Base-by-base conservation (phyloP, 1,140 invertebrate species). In the Brachionus paranguensis region DNA sequence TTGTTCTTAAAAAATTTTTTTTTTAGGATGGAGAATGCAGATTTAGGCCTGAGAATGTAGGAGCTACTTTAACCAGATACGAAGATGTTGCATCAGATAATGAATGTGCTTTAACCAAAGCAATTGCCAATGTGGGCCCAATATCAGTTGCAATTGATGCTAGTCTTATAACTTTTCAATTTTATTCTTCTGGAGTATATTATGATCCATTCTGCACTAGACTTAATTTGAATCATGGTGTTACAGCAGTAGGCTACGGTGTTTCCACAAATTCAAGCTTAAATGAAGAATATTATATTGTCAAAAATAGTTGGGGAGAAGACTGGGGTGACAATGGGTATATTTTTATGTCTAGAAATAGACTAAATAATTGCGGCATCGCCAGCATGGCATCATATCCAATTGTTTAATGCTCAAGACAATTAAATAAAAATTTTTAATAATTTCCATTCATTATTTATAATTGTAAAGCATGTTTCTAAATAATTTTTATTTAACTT, bases 321-420 rank as follows among this genome's bases (percentile, higher is more conserved):
- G 27, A 41, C 33, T 84, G 83, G 83, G 83, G 83, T 8, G 17
- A 76, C 12, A 47, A 76, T 55, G 83, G 83, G 7, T 97, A 95
- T 90, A 94, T 97, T 85, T 93, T 93, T 89, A 97, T 98, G 93
- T 91, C 93, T 3, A 91, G 95, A 85, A 96, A 97, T 89, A 92
- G 92, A 86, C 86, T 93, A 0, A 97, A 97, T 88, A 92, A 94
- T 86, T 98, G 96, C 89, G 96, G 96, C 86, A 93, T 97, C 87
- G 95, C 95, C 29, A 92, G 92, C 17, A 88, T 90, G 78, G 93
- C 96, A 84, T 89, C 87, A 76, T 92, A 90, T 87, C 88, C 91
- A 88, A 85, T 88, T 47, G 86, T 90, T 50, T 74, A 65, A 84
- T 17, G 20, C 53, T 60, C 3, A 24, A 24, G 5, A 60, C n/a